Percentiles rank a stretch among this genome's conserved stretches.
Evolutionary conservation across 2,113 vertebrate genomes (phyloP).

Genomic region (Xiphophorus maculatus): DNA sequence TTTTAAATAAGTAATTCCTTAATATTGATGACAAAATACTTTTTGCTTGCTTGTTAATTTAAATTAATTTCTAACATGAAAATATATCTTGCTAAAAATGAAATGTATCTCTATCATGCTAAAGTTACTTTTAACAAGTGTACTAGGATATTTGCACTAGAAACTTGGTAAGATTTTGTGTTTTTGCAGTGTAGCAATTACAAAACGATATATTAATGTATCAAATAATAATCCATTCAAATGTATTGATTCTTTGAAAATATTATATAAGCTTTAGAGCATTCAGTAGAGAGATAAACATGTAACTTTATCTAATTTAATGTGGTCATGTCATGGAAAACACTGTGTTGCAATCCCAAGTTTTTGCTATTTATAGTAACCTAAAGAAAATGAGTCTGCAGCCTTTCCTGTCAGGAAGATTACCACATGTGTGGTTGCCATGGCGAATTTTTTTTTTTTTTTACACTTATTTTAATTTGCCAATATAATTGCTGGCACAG

Average conservation of each 20-base stretch:
- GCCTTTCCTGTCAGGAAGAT: conserved; percentile 4
- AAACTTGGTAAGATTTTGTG: too few species aligned
- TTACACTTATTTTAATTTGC: not conserved
- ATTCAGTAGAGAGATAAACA: not conserved
- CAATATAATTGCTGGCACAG: not conserved
- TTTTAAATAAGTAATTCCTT: too few species aligned
- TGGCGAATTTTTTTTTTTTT: not conserved
- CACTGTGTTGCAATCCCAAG: conserved; percentile 2
- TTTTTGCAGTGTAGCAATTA: not conserved
- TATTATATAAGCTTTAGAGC: not conserved
- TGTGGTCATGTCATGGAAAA: not conserved
- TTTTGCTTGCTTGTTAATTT: too few species aligned
- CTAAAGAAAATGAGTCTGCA: not conserved
- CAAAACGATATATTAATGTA: not conserved
- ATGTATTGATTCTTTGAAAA: not conserved
- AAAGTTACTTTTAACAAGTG: too few species aligned
- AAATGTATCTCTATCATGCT: too few species aligned
- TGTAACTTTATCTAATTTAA: not conserved
- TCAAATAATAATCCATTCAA: not conserved
- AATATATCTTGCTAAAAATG: too few species aligned
- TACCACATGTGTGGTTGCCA: not conserved
- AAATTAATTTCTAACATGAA: too few species aligned
- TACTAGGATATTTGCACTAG: too few species aligned
- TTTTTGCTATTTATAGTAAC: not conserved
- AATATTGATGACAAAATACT: too few species aligned